Conservation (phyloP, 2,888 invertebrate genomes). For the Calephelis perditalis region DNA sequence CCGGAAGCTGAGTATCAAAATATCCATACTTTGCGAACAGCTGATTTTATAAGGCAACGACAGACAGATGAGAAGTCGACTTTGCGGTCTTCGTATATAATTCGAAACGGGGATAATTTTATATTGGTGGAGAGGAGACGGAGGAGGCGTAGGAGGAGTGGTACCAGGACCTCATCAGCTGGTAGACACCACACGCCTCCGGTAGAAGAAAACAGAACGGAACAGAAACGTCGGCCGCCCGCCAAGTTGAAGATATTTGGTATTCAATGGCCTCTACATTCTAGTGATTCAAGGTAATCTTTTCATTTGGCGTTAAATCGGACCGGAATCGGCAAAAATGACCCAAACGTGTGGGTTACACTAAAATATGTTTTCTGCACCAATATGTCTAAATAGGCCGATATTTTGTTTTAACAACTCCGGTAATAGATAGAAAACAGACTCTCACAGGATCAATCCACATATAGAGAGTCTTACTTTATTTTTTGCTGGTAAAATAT, state of each 20-base stretch:
- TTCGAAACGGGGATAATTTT: constrained; percentile 72
- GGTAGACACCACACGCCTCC: constrained; percentile 68
- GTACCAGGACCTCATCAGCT: constrained; percentile 67
- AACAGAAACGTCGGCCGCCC: constrained; percentile 70
- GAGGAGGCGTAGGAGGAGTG: constrained; percentile 64
- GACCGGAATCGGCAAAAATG: not conserved
- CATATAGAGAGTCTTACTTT: too few species aligned
- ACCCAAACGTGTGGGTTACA: too few species aligned
- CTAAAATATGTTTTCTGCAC: too few species aligned
- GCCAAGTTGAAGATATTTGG: constrained; percentile 70
- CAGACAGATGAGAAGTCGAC: constrained; percentile 74
- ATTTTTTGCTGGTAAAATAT: too few species aligned
- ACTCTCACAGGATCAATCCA: too few species aligned
- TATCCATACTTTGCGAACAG: constrained; percentile 71
- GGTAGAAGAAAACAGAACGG: constrained; percentile 60
- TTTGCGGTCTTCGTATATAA: constrained; percentile 70
- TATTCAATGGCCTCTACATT: constrained; percentile 75
- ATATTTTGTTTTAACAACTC: too few species aligned
- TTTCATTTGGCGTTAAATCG: not conserved
- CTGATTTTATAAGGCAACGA: constrained; percentile 71
- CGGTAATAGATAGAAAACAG: too few species aligned
- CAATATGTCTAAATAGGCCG: too few species aligned
- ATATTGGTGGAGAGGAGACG: constrained; percentile 70
- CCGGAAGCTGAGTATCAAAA: constrained; percentile 72
- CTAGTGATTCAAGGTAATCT: constrained; percentile 67